phyloP scores from a whole-genome alignment of 2,888 invertebrate genomes.

The Bimastos eiseni region DNA sequence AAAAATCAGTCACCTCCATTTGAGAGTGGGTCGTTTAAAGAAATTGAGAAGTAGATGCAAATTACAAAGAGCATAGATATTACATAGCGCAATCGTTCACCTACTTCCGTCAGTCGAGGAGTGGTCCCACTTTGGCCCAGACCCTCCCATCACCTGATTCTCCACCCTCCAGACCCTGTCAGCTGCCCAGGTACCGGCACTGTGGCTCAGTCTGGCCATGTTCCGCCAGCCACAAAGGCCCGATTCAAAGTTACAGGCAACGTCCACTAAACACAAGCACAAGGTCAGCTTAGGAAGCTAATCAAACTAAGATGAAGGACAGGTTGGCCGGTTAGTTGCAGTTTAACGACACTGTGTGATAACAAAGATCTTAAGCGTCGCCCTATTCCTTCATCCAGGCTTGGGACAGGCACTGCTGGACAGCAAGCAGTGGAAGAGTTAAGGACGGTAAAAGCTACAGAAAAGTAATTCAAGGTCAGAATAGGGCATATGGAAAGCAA shows the following conservation, averaged over 20 bases:
- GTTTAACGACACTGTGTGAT: too few relatives aligned
- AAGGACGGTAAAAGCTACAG: neutral
- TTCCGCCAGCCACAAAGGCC: constrained; percentile 37
- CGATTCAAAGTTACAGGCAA: constrained; percentile 42
- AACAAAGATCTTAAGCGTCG: too few relatives aligned
- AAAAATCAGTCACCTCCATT: neutral
- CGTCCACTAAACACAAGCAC: constrained; percentile 30
- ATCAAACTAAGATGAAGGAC: too few relatives aligned
- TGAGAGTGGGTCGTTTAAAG: neutral
- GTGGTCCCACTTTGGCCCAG: constrained; percentile 38
- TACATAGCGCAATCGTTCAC: neutral
- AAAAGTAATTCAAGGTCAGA: neutral
- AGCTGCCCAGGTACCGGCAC: constrained; percentile 29
- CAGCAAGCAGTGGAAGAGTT: too few relatives aligned
- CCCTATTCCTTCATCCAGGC: too few relatives aligned
- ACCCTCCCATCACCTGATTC: constrained; percentile 23
- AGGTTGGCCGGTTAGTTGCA: too few relatives aligned
- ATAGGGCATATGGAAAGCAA: neutral
- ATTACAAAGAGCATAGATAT: neutral
- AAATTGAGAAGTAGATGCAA: neutral
- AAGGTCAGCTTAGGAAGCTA: neutral
- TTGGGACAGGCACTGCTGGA: too few relatives aligned
- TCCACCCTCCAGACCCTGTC: constrained; percentile 37
- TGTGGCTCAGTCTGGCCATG: constrained; percentile 25
- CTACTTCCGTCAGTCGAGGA: constrained; percentile 41